Percentiles rank a stretch among this genome's conserved stretches.
Evolutionary conservation across 2,888 invertebrate species (phyloP).

Genomic region (Nomada goodeniana): DNA sequence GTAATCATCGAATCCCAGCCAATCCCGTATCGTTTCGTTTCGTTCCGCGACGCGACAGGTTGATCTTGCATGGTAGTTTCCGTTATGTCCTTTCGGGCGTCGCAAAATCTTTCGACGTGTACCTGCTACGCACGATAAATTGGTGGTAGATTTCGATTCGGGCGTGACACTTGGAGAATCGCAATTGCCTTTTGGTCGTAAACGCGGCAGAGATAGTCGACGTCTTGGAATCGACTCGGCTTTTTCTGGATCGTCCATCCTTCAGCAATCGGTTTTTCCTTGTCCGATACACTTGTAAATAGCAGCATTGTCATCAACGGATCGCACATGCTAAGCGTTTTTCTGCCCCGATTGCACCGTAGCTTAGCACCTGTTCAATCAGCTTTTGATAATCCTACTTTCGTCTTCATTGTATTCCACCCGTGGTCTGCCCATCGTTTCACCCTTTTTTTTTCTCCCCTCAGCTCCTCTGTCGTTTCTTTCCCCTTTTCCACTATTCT

Average conservation of each 20-base stretch:
- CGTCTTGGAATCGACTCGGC: no score
- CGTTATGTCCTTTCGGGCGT: background rate
- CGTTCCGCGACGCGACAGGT: background rate
- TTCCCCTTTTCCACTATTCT: background rate
- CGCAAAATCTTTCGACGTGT: background rate
- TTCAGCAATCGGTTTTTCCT: slow-evolving; percentile 31
- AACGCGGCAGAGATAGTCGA: no score
- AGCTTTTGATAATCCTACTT: background rate
- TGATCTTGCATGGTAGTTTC: slow-evolving; percentile 14
- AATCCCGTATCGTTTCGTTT: background rate
- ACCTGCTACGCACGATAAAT: background rate
- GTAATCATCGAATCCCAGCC: background rate
- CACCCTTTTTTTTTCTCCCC: background rate
- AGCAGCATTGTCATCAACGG: slow-evolving; percentile 35
- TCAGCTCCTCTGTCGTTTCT: background rate
- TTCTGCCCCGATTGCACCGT: background rate
- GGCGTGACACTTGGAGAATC: background rate
- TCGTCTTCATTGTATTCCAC: background rate
- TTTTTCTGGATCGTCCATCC: background rate
- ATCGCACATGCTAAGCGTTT: slow-evolving; percentile 28
- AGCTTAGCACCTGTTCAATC: no score
- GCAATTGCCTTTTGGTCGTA: no score
- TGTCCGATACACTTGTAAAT: slow-evolving; percentile 50
- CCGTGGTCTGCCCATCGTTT: background rate
- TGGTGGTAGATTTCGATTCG: background rate